Percentiles rank a stretch among this genome's conserved stretches.
Conservation (phyloP, 2,888 invertebrate genomes). For the Drosophila demipolita region DNA sequence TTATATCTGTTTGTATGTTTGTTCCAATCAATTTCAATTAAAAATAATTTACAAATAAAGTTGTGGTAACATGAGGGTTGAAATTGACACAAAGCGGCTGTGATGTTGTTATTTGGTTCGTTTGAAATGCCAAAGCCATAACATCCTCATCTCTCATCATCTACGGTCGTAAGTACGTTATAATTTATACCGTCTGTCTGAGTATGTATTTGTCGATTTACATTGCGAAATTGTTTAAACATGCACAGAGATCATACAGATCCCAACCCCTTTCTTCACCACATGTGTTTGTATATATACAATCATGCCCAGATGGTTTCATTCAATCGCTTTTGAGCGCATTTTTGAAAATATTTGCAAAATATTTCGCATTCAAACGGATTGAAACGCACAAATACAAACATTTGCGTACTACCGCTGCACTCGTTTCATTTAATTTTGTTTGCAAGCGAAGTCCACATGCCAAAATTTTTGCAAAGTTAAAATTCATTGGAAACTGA, state of each 20-base stretch:
- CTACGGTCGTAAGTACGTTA: slow-evolving; percentile 9
- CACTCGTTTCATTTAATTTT: slow-evolving; percentile 55
- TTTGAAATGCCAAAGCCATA: slow-evolving; percentile 55
- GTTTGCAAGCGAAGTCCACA: slow-evolving; percentile 24
- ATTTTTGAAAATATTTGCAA: slow-evolving; percentile 65
- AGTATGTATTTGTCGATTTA: slow-evolving; percentile 62
- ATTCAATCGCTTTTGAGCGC: slow-evolving; percentile 71
- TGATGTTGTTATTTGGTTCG: slow-evolving; percentile 45
- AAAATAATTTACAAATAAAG: slow-evolving; percentile 64
- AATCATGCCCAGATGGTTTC: slow-evolving; percentile 35
- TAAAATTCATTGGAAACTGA: slow-evolving; percentile 21
- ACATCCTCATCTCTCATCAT: slow-evolving; percentile 33
- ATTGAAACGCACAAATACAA: slow-evolving; percentile 72
- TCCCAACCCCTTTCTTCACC: slow-evolving; percentile 26
- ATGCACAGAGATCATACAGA: slow-evolving; percentile 64
- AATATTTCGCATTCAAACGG: slow-evolving; percentile 73
- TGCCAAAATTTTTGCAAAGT: slow-evolving; percentile 36
- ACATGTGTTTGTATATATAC: slow-evolving; percentile 1
- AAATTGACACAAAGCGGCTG: slow-evolving; percentile 30
- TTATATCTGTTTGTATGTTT: slow-evolving; percentile 37
- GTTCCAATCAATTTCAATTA: slow-evolving; percentile 82
- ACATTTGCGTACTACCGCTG: slow-evolving; percentile 60
- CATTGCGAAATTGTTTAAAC: slow-evolving; percentile 73
- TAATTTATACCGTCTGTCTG: slow-evolving; percentile 24
- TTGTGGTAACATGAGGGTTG: slow-evolving; percentile 38